Evolutionary conservation across 2,888 invertebrate genomes (phyloP).

Genomic region (Macrosoma leucophasiata): DNA sequence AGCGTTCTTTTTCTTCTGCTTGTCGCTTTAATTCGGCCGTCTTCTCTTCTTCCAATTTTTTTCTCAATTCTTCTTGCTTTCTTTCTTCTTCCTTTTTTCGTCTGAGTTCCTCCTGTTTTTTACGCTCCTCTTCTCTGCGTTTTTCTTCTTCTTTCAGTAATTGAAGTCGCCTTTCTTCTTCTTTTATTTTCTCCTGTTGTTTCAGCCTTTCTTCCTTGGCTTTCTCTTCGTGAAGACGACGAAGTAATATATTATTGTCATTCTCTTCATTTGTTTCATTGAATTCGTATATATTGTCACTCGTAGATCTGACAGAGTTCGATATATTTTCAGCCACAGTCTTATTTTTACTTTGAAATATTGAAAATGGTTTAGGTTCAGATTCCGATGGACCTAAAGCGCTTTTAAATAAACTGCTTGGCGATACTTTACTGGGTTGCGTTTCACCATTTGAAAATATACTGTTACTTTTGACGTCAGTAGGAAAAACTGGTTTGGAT

Average conservation of each 20-base stretch:
- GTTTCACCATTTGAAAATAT: too few relatives aligned
- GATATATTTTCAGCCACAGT: slow-evolving; percentile 54
- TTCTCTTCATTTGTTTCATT: slow-evolving; percentile 37
- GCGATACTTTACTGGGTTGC: slow-evolving; percentile 45
- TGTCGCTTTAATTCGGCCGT: slow-evolving; percentile 47
- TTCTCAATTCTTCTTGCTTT: slow-evolving; percentile 44
- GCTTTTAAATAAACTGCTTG: slow-evolving; percentile 57
- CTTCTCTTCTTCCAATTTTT: slow-evolving; percentile 50
- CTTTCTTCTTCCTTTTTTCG: slow-evolving; percentile 43
- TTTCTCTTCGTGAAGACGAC: slow-evolving; percentile 33
- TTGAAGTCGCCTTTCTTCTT: slow-evolving; percentile 32
- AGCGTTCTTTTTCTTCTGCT: slow-evolving; percentile 46
- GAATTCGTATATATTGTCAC: slow-evolving; percentile 51
- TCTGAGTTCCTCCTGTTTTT: slow-evolving; percentile 25
- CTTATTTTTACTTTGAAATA: slow-evolving; percentile 59
- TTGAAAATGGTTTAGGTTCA: slow-evolving; percentile 38
- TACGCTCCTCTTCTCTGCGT: slow-evolving; percentile 29
- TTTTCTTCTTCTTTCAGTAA: slow-evolving; percentile 30
- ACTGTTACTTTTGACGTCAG: slow-evolving; percentile 43
- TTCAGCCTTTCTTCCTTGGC: slow-evolving; percentile 32
- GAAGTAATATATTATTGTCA: slow-evolving; percentile 27
- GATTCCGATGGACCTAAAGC: slow-evolving; percentile 29
- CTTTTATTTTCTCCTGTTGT: slow-evolving; percentile 24
- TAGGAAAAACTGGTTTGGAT: slow-evolving; percentile 32
- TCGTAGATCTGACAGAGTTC: slow-evolving; percentile 37